Conservation (phyloP, 2,888 invertebrate species). For the Pyrocoelia pectoralis region DNA sequence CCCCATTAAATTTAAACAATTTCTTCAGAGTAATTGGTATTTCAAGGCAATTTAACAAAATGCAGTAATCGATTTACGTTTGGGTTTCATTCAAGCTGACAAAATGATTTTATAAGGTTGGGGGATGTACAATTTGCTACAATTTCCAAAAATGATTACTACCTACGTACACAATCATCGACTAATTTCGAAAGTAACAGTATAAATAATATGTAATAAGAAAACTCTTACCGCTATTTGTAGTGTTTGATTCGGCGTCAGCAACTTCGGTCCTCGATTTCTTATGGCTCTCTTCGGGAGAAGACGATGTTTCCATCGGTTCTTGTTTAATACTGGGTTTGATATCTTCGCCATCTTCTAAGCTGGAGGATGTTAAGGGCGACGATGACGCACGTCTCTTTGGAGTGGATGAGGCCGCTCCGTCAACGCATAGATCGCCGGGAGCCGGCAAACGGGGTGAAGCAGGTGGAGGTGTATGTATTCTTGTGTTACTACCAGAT, state of each 20-base stretch:
- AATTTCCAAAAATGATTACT: no score
- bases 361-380: conserved; percentile 56
- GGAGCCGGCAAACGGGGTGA: conserved; percentile 71
- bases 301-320: conserved; percentile 70
- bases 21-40: not conserved
- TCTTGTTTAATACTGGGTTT: conserved; percentile 70
- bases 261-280: conserved; percentile 82
- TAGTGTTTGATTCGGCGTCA: conserved; percentile 90
- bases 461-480: conserved; percentile 77
- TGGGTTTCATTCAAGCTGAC: conserved; percentile 2
- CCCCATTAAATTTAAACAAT: no score
- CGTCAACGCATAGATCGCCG: conserved; percentile 75
- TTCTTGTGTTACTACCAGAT: conserved; percentile 60
- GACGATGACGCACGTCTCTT: conserved; percentile 66
- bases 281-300: conserved; percentile 70
- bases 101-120: not conserved
- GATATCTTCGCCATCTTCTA: conserved; percentile 60
- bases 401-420: conserved; percentile 84
- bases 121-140: not conserved
- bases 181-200: not conserved
- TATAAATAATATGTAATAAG: conserved; percentile 1
- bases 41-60: conserved; percentile 15
- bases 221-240: conserved; percentile 81
- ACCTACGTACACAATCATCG: not conserved
- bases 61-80: conserved; percentile 22